Percentiles rank a stretch among this genome's conserved stretches.
Evolutionary conservation across 2,888 invertebrate species (phyloP).

Genomic region (Hemaris fuciformis): DNA sequence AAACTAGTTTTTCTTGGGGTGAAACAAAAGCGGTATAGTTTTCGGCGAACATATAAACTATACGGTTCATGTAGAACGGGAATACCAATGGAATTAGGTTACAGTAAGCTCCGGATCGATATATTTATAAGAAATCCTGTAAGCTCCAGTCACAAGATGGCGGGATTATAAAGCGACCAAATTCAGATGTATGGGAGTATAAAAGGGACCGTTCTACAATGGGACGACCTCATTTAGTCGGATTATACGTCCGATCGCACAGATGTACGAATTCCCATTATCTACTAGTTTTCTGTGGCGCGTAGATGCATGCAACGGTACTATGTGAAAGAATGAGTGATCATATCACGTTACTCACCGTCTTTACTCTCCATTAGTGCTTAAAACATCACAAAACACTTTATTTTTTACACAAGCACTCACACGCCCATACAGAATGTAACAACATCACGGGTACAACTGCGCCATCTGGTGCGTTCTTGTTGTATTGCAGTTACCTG

Average conservation of each 20-base stretch:
- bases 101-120: slow-evolving; percentile 72
- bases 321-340: slow-evolving; percentile 26
- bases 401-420: slow-evolving; percentile 77
- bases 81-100: slow-evolving; percentile 60
- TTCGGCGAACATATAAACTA: slow-evolving; percentile 24
- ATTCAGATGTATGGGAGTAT: slow-evolving; percentile 44
- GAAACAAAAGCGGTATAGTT: slow-evolving; percentile 19
- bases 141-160: slow-evolving; percentile 77
- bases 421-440: slow-evolving; percentile 78
- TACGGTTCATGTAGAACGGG: slow-evolving; percentile 36
- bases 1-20: slow-evolving; percentile 21
- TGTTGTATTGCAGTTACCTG: slow-evolving; percentile 50
- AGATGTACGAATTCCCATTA: slow-evolving; percentile 73
- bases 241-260: slow-evolving; percentile 71
- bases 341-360: slow-evolving; percentile 63
- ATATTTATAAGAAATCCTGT: slow-evolving; percentile 74
- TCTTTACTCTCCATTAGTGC: slow-evolving; percentile 64
- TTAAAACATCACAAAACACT: slow-evolving; percentile 77
- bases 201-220: slow-evolving; percentile 48
- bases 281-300: slow-evolving; percentile 57
- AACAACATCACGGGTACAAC: slow-evolving; percentile 78
- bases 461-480: slow-evolving; percentile 72
- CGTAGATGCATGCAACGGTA: slow-evolving; percentile 32
- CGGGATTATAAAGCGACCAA: slow-evolving; percentile 66
- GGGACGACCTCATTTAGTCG: slow-evolving; percentile 63